Evolutionary conservation across 1,140 invertebrate genomes (phyloP).

Genomic region (Helicoverpa zea): DNA sequence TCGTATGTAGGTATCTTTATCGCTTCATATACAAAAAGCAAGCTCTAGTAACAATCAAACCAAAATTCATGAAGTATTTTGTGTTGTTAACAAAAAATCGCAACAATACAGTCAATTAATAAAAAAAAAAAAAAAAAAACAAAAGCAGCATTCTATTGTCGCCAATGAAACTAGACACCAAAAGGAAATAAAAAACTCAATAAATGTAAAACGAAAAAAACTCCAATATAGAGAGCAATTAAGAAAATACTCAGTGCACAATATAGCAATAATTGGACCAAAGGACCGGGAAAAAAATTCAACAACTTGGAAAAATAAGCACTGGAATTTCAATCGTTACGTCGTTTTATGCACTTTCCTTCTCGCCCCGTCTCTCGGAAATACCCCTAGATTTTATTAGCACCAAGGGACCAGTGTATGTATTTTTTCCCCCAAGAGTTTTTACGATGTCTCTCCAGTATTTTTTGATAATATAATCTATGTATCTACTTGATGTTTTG

Average conservation of each 20-base stretch:
- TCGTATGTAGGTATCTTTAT: too few relatives aligned
- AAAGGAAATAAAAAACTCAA: background rate
- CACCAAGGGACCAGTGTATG: conserved; percentile 7
- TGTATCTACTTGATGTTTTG: background rate
- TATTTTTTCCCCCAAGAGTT: conserved; percentile 2
- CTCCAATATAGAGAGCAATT: background rate
- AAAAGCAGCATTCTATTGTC: background rate
- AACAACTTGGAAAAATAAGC: background rate
- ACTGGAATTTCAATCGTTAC: conserved; percentile 23
- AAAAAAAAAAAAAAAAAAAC: background rate
- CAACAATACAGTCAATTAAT: background rate
- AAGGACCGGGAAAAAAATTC: background rate
- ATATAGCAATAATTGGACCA: conserved; percentile 16
- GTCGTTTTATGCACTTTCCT: conserved; percentile 12
- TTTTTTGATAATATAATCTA: background rate
- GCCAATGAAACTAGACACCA: background rate
- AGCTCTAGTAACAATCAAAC: too few relatives aligned
- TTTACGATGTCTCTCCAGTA: conserved; percentile 7
- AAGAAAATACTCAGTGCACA: background rate
- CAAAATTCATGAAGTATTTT: too few relatives aligned
- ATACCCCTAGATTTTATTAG: conserved; percentile 10
- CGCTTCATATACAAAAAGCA: too few relatives aligned
- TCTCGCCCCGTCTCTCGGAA: background rate
- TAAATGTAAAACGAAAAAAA: background rate
- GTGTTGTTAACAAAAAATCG: too few relatives aligned